Base-by-base conservation (phyloP, 1,140 invertebrate species). In the Vanessa atalanta region DNA sequence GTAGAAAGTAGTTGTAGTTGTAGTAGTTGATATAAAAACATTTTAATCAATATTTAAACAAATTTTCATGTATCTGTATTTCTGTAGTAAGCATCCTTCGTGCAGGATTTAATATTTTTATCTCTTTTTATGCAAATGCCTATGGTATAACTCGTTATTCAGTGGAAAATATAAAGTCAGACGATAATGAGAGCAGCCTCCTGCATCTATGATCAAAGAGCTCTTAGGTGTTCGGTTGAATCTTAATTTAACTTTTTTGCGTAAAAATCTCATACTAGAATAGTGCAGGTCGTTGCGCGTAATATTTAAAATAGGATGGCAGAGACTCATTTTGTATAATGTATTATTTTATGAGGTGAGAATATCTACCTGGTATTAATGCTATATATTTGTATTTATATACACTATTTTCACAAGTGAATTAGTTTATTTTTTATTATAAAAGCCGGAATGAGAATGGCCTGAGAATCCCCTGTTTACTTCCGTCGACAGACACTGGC, bases 131-230 rank as follows among this genome's bases (percentile, higher is more conserved):
- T 70, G 68, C 68, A 70, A 70, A 70, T 70, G 60, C 47, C 55
- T 55, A 48, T 57, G 47, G 48, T 55, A 47, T 23, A 50, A 31
- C 68, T 70, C 57, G 68, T 63, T 63, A 63, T 68, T 61, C 68
- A 63, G 68, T 50, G 68, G 47, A 47, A 61, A 57, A 43, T 47
- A 57, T 61, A 55, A 57, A 61, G 48, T 69, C 60, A 23, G 70
- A 55, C 26, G 26, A 65, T 72, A 72, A 72, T 72, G 70, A 72
- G 48, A 48, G 47, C 20, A 23, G 70, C 43, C 70, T 72, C 70
- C 48, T 72, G 70, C 70, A 65, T 72, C 70, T 72, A 72, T 72
- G 63, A 72, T 72, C 61, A 72, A 72, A 72, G 70, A 65, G 70
- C 70, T 65, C 70, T 72, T 63, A 65, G 70, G 70, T 72, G 70